These are phyloP conservation scores for Vanessa cardui DNA, from an alignment of 2,888 invertebrate species.

Conservation along the genomic window DNA sequence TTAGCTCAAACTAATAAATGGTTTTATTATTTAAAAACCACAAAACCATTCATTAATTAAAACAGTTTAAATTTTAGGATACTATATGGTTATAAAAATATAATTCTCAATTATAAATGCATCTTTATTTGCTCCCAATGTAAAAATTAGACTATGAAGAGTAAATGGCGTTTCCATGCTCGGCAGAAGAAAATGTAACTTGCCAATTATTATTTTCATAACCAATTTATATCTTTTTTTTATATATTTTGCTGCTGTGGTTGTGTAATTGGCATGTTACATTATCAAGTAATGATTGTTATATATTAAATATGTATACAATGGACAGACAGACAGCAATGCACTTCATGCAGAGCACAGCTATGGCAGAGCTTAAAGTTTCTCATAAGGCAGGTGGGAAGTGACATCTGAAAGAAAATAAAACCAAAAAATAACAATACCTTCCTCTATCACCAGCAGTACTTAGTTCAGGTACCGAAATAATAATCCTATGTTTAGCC, in stretches of 20 bases:
- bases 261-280: slow-evolving; percentile 33
- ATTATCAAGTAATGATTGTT: slow-evolving; percentile 37
- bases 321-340: slow-evolving; percentile 70
- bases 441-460: slow-evolving; percentile 17
- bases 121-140: slow-evolving; percentile 2
- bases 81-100: no score
- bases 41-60: no score
- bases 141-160: slow-evolving; percentile 38
- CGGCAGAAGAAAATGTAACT: slow-evolving; percentile 41
- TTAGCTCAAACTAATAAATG: no score
- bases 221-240: slow-evolving; percentile 14
- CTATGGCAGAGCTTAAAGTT: slow-evolving; percentile 88
- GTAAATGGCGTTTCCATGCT: slow-evolving; percentile 65
- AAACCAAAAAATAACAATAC: slow-evolving; percentile 60
- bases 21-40: no score
- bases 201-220: slow-evolving; percentile 25
- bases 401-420: slow-evolving; percentile 93
- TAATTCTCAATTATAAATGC: background rate
- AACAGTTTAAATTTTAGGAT: no score
- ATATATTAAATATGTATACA: slow-evolving; percentile 53
- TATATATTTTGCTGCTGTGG: slow-evolving; percentile 1
- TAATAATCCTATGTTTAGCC: background rate
- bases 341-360: slow-evolving; percentile 78
- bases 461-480: background rate
- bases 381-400: slow-evolving; percentile 95